A percentile compares a stretch with the other conserved stretches of the same genome.
phyloP scores from a whole-genome alignment of 2,888 invertebrate genomes.

The Tetragonisca angustula region DNA sequence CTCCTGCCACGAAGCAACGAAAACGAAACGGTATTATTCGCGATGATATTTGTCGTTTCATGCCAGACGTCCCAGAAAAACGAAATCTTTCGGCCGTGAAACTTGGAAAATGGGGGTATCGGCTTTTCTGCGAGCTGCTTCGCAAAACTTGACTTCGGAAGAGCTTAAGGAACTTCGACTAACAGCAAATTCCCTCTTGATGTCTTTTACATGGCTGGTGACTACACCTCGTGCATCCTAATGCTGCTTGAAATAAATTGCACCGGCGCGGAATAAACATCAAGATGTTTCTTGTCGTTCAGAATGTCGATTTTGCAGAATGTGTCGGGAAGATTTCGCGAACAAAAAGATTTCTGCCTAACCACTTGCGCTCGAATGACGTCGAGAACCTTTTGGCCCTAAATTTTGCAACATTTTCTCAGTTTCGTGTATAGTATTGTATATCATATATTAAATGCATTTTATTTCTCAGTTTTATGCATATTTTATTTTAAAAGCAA shows the following conservation, averaged over 20 bases:
- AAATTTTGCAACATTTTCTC: too few relatives aligned
- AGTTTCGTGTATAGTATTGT: too few relatives aligned
- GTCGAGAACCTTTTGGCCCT: too few relatives aligned
- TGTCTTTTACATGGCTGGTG: conserved; percentile 35
- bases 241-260: conserved; percentile 9
- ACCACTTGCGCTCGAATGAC: too few relatives aligned
- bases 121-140: conserved; percentile 30
- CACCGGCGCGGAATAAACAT: not conserved
- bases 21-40: conserved; percentile 17
- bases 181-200: conserved; percentile 52
- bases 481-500: too few relatives aligned
- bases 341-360: not conserved
- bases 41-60: conserved; percentile 15
- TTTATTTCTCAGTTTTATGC: too few relatives aligned
- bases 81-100: conserved; percentile 2
- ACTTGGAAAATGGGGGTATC: conserved; percentile 30
- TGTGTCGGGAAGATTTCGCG: not conserved
- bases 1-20: too few relatives aligned
- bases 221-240: conserved; percentile 17
- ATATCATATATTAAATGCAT: too few relatives aligned
- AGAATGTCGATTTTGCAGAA: not conserved
- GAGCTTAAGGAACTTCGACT: conserved; percentile 36
- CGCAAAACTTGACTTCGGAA: conserved; percentile 43
- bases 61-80: conserved; percentile 14
- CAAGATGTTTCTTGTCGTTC: not conserved